Evolutionary conservation across 1,140 invertebrate species (phyloP), one percentile per base, ranked within the genome.

Genomic region (Contarinia nasturtii): DNA sequence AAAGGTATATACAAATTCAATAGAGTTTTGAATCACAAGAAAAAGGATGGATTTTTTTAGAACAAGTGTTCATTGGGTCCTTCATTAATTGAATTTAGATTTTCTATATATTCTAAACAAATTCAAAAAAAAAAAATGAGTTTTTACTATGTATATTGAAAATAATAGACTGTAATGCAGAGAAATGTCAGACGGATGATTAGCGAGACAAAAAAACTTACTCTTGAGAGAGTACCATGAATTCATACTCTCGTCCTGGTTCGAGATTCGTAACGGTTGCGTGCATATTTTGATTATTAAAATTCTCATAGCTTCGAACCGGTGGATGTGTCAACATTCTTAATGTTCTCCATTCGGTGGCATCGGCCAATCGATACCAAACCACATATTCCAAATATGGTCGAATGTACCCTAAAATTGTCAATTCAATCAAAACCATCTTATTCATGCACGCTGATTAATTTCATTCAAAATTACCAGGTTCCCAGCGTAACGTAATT

Each of bases 401-500:
- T 17, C 84, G 77, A 48, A 81, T 77, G 57, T 86, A 84, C 17
- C 86, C 86, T 69, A 49, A 19, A 42, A 20, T n/a, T n/a, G n/a
- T n/a, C n/a, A n/a, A n/a, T n/a, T n/a, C n/a, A 19, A 42, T 17
- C 14, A 40, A 40, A 11, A 19, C 14, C 10, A 12, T 42, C 18
- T 11, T 20, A 42, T 42, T 38, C 5, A 34, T 34, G 14, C 7
- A 14, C 15, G 15, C 5, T 38, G 14, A 38, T 38, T 38, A 38
- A 14, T 14, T 38, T 14, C 36, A 38, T 5, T n/a, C 15, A 17
- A 17, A 46, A 55, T 60, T 49, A 67, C 69, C 70, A 36, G 90
- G 86, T 34, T 81, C 69, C 92, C 91, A 96, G 22, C 75, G 74
- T 1, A 96, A 65, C 15, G 80, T 82, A 14, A 94, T 81, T 18